Base-by-base conservation (phyloP, 1,140 invertebrate species). In the Macrosteles quadrilineatus region DNA sequence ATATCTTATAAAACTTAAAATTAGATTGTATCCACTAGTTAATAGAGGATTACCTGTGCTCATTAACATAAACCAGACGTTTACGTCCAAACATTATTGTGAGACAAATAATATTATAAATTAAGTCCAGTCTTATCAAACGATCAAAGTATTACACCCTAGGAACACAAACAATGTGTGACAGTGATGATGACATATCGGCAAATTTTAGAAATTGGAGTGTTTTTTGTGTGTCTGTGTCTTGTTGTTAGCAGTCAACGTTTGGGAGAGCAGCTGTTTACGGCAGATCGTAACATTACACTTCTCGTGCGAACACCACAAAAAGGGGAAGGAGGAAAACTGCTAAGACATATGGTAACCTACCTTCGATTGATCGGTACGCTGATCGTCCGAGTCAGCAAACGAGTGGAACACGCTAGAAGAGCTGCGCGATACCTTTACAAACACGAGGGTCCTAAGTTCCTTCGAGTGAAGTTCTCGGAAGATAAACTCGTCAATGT, bases 381-480 rank as follows among this genome's bases (percentile, higher is more conserved):
- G 21, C 47, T 50, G 4, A 50, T 50, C 3, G 47, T 50, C 3
- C 47, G 47, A 6, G 47, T 50, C 21, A 50, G 47, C 21, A 50
- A 50, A n/a, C 47, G 47, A 50, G 14, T 50, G 21, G 47, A 50
- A 6, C 47, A 50, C 21, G 47, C 47, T 3, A 17, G 47, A 21
- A 4, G 47, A 50, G 47, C 47, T 50, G 47, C 47, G 21, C 47
- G 47, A 17, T 50, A 50, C n/a, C 47, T 50, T n/a, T 50, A 50
- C 47, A 50, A 50, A 50, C 47, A 50, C 47, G 3, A 50, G 4
- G 47, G 47, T 9, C 47, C 47, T 11, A 50, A 50, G 47, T 50
- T 50, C 47, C 47, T 50, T 19, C 47, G 47, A 6, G 47, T 50
- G 4, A 50, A 50, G 21, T 50, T 50, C n/a, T 19, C 47, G 3